Base-by-base conservation (phyloP, 2,888 invertebrate species). In the Apotomis betuletana region DNA sequence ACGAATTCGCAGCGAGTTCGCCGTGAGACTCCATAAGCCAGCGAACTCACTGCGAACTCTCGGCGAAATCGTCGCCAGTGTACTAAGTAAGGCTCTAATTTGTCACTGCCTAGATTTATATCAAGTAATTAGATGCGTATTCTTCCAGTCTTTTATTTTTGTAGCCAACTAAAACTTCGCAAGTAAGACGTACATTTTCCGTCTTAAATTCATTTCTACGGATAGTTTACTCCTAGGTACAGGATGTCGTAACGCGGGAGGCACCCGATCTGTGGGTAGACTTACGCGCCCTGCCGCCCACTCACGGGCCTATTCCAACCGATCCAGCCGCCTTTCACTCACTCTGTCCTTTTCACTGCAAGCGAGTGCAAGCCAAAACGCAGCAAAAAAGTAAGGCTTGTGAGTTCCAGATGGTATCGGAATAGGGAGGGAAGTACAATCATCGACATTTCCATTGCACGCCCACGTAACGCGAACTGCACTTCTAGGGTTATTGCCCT, bases 401-500 rank as follows among this genome's bases (percentile, higher is more conserved):
- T 59, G 46, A 15, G 62, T 13, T 52, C 62, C 52, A 57, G 59
- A 15, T 52, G 12, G 36, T 36, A 44, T 61, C 55, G 27, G 60
- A 69, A 73, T 73, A 60, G 73, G 82, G 80, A 78, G 78, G 80
- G 79, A 79, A 84, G 82, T 83, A 83, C 84, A 85, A 90, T 89
- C 87, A 81, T 83, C 83, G 80, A 83, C 86, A 86, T 88, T 87
- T 87, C 80, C 79, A 81, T 85, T 81, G 81, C 81, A 86, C 90
- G 81, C 90, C 91, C 89, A 90, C 90, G 83, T 81, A 79, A 81
- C 83, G 83, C 82, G 77, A 84, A 83, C 85, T 79, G 73, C 77
- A 75, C 74, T 75, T 67, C 68, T 83, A 85, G 85, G 85, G 88
- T 89, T 90, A 89, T 86, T 87, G 87, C 87, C 85, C 87, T 88